phyloP scores from a whole-genome alignment of 2,113 vertebrate genomes.

The Rhegmatorhina hoffmannsi region DNA sequence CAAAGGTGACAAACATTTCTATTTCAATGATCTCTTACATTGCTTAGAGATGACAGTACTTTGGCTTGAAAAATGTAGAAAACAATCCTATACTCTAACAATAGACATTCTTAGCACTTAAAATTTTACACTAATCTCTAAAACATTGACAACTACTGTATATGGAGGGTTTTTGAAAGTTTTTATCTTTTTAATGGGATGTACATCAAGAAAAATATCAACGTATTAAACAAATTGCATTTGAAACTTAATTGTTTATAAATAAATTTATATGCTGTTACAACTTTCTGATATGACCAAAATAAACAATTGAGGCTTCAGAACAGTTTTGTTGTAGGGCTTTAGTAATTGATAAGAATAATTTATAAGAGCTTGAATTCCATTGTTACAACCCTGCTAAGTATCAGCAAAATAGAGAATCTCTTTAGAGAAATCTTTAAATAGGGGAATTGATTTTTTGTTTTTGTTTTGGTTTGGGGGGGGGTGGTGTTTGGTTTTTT shows the following conservation, averaged over 20 bases:
- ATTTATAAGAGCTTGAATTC: background rate
- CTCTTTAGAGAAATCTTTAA: slow-evolving; percentile 18
- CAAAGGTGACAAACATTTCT: background rate
- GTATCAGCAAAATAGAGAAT: background rate
- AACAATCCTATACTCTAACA: background rate
- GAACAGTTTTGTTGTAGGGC: background rate
- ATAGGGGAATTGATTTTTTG: background rate
- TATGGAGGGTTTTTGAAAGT: background rate
- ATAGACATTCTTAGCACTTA: background rate
- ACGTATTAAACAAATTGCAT: background rate
- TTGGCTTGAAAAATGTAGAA: background rate
- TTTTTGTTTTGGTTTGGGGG: too few species aligned
- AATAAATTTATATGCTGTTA: background rate
- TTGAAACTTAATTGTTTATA: background rate
- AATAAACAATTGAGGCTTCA: background rate
- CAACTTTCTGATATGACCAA: background rate
- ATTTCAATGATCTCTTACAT: background rate
- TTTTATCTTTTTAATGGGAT: background rate
- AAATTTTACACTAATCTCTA: background rate
- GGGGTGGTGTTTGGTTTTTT: too few species aligned
- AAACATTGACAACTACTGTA: background rate
- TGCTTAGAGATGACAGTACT: background rate
- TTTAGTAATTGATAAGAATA: background rate
- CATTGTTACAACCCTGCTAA: background rate
- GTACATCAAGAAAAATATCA: background rate